Evolutionary conservation across 2,888 invertebrate genomes (phyloP), one percentile per base, ranked within the genome.

Genomic region (Capitulum mitella): DNA sequence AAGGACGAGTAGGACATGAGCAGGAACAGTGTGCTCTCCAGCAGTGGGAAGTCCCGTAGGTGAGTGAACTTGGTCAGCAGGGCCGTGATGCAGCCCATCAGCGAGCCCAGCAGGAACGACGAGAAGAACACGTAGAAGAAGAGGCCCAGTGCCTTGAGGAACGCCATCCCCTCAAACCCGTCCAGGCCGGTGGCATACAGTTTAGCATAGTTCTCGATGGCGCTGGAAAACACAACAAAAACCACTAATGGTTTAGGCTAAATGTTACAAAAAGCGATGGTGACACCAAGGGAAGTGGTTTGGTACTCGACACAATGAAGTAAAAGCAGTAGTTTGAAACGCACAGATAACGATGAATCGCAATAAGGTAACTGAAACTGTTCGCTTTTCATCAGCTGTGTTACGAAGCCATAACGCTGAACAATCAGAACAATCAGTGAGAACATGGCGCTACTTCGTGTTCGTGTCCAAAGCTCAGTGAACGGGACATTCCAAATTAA

Each of bases 1-100:
- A 98, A 99, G 74, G 98, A 96, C 83, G 95, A 93, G 86, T 98
- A 99, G 0, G 98, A 98, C 95, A 97, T 97, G 79, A 98, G 90
- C 78, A 98, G 95, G 87, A 99, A 98, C 70, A 99, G 89, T 0
- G 97, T 95, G 0, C 97, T 96, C 86, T 99, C 98, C 83, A 99
- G 87, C 70, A 98, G 87, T 0, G 98, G 97, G 88, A 97, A 97
- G 84, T 98, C 98, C 81, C 94, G 89, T 32, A 98, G 92, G 84
- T 94, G 91, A 19, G 97, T 97, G 86, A 94, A 97, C 88, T 97
- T 97, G 0, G 97, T 96, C 89, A 96, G 89, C 86, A 98, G 89
- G 86, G 98, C 97, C 78, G 97, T 98, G 80, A 93, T 88, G 85
- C 96, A 96, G 37, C 98, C 98, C 90, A 97, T 93, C 1, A 91